These are phyloP conservation scores for Latrodectus hesperus DNA, from an alignment of 2,888 invertebrate genomes.

Conservation along the genomic window DNA sequence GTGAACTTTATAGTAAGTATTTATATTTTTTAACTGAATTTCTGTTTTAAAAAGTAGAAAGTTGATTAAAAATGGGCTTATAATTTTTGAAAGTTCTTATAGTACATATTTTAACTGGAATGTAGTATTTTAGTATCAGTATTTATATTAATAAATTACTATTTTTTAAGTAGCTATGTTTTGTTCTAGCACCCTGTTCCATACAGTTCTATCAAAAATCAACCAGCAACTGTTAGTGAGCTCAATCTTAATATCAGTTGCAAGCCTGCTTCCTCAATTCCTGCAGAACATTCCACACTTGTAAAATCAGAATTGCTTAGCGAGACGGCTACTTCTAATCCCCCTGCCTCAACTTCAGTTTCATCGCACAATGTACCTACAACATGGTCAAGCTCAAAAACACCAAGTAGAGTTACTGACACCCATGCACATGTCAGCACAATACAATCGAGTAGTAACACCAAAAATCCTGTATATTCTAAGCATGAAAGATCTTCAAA, in stretches of 20 bases:
- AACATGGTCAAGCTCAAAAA: constrained; percentile 45
- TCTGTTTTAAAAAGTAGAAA: no score
- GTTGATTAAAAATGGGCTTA: no score
- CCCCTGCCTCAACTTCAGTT: constrained; percentile 30
- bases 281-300: constrained; percentile 50
- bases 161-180: neutral
- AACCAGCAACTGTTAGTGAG: constrained; percentile 31
- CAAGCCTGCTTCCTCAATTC: constrained; percentile 31
- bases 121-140: no score
- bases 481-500: constrained; percentile 65
- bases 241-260: constrained; percentile 34
- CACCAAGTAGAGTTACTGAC: constrained; percentile 32
- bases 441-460: constrained; percentile 15
- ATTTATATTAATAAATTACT: no score
- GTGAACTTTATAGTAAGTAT: neutral
- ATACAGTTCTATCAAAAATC: constrained; percentile 37
- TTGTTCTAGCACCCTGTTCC: constrained; percentile 39
- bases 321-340: neutral
- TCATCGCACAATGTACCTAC: constrained; percentile 5
- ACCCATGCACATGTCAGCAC: constrained; percentile 43
- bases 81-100: no score
- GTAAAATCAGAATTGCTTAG: constrained; percentile 30
- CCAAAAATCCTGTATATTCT: constrained; percentile 48
- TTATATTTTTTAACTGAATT: neutral
- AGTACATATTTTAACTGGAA: no score